These are phyloP conservation scores for Troilus luridus DNA, from an alignment of 2,888 invertebrate genomes.

Conservation along the genomic window DNA sequence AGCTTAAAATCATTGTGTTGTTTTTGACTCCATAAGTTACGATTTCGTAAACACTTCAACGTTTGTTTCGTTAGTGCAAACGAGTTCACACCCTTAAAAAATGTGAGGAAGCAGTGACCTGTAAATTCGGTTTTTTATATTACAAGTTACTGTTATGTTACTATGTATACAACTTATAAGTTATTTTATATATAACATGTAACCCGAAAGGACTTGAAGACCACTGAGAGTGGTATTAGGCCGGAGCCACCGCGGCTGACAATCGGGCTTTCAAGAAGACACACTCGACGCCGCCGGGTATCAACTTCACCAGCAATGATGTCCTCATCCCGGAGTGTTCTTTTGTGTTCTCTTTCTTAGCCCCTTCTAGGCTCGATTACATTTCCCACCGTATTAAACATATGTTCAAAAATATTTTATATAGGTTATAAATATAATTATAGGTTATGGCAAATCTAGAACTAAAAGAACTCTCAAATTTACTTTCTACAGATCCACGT, in stretches of 20 bases:
- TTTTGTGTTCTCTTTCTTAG: background rate
- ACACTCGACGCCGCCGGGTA: background rate
- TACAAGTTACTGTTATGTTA: too few relatives aligned
- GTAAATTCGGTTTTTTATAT: background rate
- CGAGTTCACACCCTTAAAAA: background rate
- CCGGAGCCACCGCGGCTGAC: background rate
- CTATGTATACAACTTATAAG: too few relatives aligned
- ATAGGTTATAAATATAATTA: too few relatives aligned
- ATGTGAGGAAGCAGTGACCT: background rate
- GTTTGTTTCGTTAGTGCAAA: background rate
- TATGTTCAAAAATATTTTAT: too few relatives aligned
- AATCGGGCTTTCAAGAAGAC: background rate
- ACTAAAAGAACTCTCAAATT: background rate
- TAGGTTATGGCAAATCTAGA: background rate
- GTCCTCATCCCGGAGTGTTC: background rate
- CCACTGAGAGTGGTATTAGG: background rate
- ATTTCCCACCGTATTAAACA: background rate
- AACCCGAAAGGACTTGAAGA: background rate
- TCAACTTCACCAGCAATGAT: slow-evolving; percentile 12
- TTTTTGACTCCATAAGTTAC: background rate
- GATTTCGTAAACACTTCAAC: background rate
- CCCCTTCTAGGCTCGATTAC: background rate
- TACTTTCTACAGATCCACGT: background rate
- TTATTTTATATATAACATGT: background rate
- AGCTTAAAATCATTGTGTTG: too few relatives aligned